phyloP scores from a whole-genome alignment of 2,113 vertebrate genomes.

The Cyphomyrus plagiostoma region DNA sequence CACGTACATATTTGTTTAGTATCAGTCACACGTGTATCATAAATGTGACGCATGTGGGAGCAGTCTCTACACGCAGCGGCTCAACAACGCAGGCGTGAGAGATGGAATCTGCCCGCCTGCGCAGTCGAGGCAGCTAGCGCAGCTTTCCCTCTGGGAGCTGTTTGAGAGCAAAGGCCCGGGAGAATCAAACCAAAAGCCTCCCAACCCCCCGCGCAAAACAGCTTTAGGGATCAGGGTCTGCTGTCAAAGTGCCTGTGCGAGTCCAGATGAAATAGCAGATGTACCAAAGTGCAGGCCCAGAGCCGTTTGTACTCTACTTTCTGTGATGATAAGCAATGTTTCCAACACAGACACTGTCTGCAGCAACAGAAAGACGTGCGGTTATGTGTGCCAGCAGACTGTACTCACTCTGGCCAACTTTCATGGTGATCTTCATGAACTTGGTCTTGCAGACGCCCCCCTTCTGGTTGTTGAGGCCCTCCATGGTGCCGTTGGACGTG shows the following conservation, averaged over 20 bases:
- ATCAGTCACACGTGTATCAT: background rate
- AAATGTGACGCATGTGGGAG: background rate
- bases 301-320: background rate
- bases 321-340: background rate
- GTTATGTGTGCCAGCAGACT: conserved; percentile 15
- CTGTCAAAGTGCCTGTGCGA: background rate
- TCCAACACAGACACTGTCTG: background rate
- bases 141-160: conserved; percentile 56
- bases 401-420: conserved; percentile 97
- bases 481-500: conserved; percentile 96
- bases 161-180: conserved; percentile 33
- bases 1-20: background rate
- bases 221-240: background rate
- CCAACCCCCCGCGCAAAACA: background rate
- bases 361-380: background rate
- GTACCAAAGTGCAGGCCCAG: background rate
- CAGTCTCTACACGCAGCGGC: background rate
- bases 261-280: background rate
- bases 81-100: background rate
- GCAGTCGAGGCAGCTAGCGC: conserved; percentile 60
- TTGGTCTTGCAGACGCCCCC: conserved; percentile 96
- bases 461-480: conserved; percentile 97
- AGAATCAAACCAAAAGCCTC: background rate
- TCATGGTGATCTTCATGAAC: conserved; percentile 99
- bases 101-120: background rate